phyloP scores from a whole-genome alignment of 2,888 invertebrate genomes.

The Fabriciana adippe region DNA sequence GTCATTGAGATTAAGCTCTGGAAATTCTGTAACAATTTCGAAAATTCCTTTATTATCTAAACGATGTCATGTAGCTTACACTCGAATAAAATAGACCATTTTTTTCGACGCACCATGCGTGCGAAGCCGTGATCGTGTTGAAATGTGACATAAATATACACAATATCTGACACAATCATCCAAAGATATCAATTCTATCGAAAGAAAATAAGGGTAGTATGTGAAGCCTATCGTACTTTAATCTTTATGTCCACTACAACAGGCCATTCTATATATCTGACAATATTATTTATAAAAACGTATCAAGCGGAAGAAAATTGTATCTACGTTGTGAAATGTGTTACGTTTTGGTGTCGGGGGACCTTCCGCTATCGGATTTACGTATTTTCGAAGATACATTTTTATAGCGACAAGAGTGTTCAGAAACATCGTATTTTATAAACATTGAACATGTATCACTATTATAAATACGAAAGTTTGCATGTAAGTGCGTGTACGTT shows the following conservation, averaged over 20 bases:
- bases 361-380: conserved; percentile 28
- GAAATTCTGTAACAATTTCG: too few relatives aligned
- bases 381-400: conserved; percentile 24
- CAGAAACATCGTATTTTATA: background rate
- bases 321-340: conserved; percentile 21
- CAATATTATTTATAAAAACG: background rate
- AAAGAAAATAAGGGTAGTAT: conserved; percentile 3
- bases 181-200: background rate
- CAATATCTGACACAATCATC: too few relatives aligned
- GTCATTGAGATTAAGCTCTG: too few relatives aligned
- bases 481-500: too few relatives aligned
- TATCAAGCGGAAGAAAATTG: conserved; percentile 5
- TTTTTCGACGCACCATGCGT: too few relatives aligned
- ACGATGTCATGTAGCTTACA: too few relatives aligned
- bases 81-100: too few relatives aligned
- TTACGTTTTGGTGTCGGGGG: conserved; percentile 24
- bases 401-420: background rate
- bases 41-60: too few relatives aligned
- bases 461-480: too few relatives aligned
- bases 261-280: background rate
- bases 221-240: conserved; percentile 6
- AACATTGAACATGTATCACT: too few relatives aligned
- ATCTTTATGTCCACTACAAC: background rate
- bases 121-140: too few relatives aligned
- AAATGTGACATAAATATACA: too few relatives aligned